Percentiles rank a stretch among this genome's conserved stretches.
Conservation (phyloP, 2,113 vertebrate species). For the Chlamydotis undulata region DNA sequence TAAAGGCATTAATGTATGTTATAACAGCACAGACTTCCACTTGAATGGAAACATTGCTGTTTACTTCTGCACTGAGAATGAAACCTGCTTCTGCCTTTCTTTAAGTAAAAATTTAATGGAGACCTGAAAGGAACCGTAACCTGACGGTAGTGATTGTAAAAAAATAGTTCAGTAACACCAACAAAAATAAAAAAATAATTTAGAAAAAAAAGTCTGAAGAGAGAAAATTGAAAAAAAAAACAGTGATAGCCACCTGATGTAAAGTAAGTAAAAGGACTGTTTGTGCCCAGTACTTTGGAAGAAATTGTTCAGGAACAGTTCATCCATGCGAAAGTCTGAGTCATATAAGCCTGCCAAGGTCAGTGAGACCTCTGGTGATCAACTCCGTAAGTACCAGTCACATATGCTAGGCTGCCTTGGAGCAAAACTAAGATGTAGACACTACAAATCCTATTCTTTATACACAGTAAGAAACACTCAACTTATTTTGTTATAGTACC, state of each 20-base stretch:
- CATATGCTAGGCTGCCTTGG: not conserved
- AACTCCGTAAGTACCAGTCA: conserved; percentile 21
- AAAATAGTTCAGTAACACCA: not conserved
- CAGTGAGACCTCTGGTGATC: conserved; percentile 67
- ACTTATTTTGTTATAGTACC: not conserved
- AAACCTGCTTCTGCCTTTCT: not conserved
- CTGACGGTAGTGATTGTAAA: not conserved
- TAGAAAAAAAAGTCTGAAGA: not conserved
- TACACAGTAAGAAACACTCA: not conserved
- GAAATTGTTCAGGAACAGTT: conserved; percentile 60
- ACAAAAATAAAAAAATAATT: not conserved
- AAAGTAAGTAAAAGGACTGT: conserved; percentile 42
- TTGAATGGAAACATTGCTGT: not conserved
- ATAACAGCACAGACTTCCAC: not conserved
- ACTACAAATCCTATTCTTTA: conserved; percentile 11
- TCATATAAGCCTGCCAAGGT: conserved; percentile 56
- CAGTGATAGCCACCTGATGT: not conserved
- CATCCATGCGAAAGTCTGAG: conserved; percentile 42
- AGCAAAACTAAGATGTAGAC: not conserved
- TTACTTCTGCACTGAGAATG: not conserved
- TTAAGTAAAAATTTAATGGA: not conserved
- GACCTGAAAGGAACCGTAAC: not conserved
- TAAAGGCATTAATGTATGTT: not conserved
- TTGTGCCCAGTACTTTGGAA: conserved; percentile 41
- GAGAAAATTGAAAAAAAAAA: not conserved